Conservation (phyloP, 2,797 vertebrate genomes). For the Florisuga fusca region DNA sequence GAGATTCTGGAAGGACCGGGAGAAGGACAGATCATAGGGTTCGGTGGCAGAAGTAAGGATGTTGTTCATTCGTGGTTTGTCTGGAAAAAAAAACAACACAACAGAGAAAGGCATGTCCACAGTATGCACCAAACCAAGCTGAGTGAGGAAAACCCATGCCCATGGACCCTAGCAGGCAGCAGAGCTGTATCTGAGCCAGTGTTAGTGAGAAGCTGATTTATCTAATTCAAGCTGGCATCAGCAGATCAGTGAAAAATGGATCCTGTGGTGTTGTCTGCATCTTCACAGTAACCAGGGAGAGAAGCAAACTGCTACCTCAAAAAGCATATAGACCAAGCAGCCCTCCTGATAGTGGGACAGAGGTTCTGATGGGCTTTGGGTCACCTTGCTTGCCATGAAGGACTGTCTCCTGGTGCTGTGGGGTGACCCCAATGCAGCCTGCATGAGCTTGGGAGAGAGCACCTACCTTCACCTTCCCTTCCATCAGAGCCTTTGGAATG, state of each 20-base stretch:
- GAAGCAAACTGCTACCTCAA: constrained; percentile 5
- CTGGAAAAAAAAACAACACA: constrained; percentile 72
- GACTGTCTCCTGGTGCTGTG: neutral
- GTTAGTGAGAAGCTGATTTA: neutral
- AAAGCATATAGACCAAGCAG: neutral
- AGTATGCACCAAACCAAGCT: neutral
- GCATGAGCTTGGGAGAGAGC: neutral
- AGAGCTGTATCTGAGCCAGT: neutral
- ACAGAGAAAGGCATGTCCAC: neutral
- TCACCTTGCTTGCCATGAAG: accelerated
- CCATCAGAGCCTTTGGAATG: neutral
- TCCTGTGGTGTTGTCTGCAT: neutral
- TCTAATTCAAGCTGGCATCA: neutral
- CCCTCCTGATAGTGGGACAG: neutral
- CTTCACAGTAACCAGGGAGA: neutral
- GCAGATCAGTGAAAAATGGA: neutral
- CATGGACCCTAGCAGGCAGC: neutral
- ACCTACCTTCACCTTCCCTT: neutral
- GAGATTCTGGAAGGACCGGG: constrained; percentile 98
- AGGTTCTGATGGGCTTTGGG: neutral
- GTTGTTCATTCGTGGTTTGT: constrained; percentile 93
- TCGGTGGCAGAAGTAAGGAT: constrained; percentile 99
- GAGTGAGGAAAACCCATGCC: neutral
- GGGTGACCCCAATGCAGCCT: neutral
- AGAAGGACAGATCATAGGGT: constrained; percentile 98